These are phyloP conservation scores for Cichladusa arquata DNA, from an alignment of 2,113 vertebrate genomes.

Conservation along the genomic window DNA sequence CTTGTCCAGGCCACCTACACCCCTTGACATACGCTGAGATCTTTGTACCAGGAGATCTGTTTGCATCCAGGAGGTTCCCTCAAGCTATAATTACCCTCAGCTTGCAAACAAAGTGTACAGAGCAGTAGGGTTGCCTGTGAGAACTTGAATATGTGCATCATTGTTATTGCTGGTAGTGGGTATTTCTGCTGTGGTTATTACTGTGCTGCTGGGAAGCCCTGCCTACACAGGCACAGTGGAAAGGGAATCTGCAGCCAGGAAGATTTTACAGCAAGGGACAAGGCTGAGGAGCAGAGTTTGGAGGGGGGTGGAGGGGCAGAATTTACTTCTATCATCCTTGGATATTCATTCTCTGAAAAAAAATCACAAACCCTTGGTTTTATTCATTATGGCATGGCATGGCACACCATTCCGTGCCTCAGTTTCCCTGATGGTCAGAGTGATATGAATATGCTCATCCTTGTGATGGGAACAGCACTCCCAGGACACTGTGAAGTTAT, in stretches of 20 bases:
- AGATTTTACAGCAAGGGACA: not conserved
- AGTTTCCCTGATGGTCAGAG: not conserved
- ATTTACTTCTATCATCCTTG: not conserved
- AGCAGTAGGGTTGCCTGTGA: not conserved
- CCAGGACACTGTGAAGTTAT: accelerated
- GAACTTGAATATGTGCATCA: not conserved
- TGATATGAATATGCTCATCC: not conserved
- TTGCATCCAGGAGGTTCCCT: slow-evolving; percentile 5
- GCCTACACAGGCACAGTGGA: not conserved
- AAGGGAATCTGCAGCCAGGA: not conserved
- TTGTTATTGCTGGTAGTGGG: not conserved
- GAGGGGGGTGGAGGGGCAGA: accelerated
- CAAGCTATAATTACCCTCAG: not conserved
- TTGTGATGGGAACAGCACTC: not conserved
- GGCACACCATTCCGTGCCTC: not conserved
- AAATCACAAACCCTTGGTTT: not conserved
- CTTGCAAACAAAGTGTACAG: slow-evolving; percentile 1
- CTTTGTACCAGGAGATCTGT: not conserved
- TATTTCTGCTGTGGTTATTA: not conserved
- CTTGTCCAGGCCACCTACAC: not conserved
- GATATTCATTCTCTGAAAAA: not conserved
- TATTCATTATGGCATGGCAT: not conserved
- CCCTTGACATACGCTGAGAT: not conserved
- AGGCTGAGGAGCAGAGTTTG: not conserved
- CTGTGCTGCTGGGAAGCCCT: not conserved